Percentiles rank a stretch among this genome's conserved stretches.
Evolutionary conservation across 2,797 vertebrate genomes (phyloP).

Genomic region (Pelodytes ibericus): DNA sequence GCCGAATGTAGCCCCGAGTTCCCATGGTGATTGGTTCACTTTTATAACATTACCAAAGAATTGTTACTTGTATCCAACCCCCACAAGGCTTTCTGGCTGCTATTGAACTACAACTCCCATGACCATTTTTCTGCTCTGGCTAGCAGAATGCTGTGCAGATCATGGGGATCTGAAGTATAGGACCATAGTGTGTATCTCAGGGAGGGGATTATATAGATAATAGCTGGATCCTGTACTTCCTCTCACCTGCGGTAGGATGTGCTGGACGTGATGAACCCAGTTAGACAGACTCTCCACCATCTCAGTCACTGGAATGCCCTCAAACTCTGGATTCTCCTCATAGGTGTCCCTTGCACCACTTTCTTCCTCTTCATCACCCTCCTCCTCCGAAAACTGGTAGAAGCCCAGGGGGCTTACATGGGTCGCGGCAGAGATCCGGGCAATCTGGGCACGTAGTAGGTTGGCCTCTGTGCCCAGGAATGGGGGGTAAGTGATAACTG

Average conservation of each 20-base stretch:
- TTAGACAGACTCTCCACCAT: slow-evolving; percentile 79
- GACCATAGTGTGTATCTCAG: no score
- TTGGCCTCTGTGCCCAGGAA: slow-evolving; percentile 91
- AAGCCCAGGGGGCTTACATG: slow-evolving; percentile 89
- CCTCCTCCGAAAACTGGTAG: slow-evolving; percentile 85
- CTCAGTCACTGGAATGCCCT: slow-evolving; percentile 78
- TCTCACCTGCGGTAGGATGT: slow-evolving; percentile 88
- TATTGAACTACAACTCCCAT: no score
- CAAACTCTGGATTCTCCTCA: slow-evolving; percentile 89
- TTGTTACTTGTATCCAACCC: no score
- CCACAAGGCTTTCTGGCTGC: no score
- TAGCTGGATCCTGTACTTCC: no score
- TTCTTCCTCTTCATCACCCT: slow-evolving; percentile 85
- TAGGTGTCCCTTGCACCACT: slow-evolving; percentile 67
- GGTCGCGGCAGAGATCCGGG: slow-evolving; percentile 90
- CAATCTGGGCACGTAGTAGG: slow-evolving; percentile 91
- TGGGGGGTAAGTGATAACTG: slow-evolving; percentile 86
- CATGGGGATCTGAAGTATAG: no score
- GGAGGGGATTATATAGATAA: no score
- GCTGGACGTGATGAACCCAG: slow-evolving; percentile 89
- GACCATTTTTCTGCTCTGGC: no score
- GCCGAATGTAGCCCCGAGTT: no score
- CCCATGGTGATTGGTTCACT: no score
- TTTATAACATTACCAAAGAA: no score
- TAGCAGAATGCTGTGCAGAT: no score